Evolutionary conservation across 2,797 vertebrate species (phyloP).

Genomic region (Zenarchopterus dispar): DNA sequence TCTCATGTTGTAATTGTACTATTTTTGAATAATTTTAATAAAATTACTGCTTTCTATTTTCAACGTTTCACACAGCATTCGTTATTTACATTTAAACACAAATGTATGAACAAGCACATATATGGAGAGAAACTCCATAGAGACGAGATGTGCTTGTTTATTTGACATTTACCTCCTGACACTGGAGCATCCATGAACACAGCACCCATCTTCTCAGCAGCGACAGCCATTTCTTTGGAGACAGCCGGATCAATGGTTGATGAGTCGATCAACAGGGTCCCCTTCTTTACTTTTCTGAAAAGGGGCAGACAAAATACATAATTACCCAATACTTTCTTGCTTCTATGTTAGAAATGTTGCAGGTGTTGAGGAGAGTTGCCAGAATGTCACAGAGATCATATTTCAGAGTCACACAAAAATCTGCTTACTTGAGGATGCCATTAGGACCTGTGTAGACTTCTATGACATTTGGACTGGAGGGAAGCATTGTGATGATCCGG

Average conservation of each 20-base stretch:
- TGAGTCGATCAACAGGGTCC: slow-evolving; percentile 95
- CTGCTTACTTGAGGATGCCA: slow-evolving; percentile 87
- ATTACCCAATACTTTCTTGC: too few species aligned
- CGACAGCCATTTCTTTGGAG: slow-evolving; percentile 91
- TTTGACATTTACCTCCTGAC: slow-evolving; percentile 89
- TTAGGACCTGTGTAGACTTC: slow-evolving; percentile 93
- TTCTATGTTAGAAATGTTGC: slow-evolving; percentile 1
- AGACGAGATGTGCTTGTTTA: neutral
- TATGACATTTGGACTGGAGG: slow-evolving; percentile 91
- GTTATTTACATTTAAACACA: too few species aligned
- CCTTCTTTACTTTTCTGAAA: slow-evolving; percentile 95
- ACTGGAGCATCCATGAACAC: slow-evolving; percentile 99
- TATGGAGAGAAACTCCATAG: neutral
- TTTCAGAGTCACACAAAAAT: neutral
- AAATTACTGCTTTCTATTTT: too few species aligned
- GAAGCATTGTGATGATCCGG: slow-evolving; percentile 97
- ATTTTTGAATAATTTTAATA: too few species aligned
- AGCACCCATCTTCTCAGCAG: slow-evolving; percentile 94
- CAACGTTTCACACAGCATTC: too few species aligned
- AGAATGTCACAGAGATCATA: neutral
- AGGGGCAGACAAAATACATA: neutral
- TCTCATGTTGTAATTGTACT: too few species aligned
- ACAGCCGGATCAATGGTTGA: slow-evolving; percentile 96
- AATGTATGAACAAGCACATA: too few species aligned
- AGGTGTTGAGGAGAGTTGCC: neutral